These are phyloP conservation scores for zebrafish (Danio rerio) DNA, from an alignment of 2,113 vertebrate genomes.

Conservation along the genomic window GRCz12tu NC_133181.1:37368501-37369000, in stretches of 20 bases:
- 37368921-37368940: conserved; percentile 7
- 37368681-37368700: no score
- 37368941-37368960: conserved; percentile 95
- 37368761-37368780: neutral
- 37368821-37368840: neutral
- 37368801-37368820: neutral
- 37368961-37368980: conserved; percentile 90
- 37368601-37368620: no score
- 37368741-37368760: neutral
- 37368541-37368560: no score
- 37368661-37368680: no score
- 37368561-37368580: no score
- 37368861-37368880: neutral
- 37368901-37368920: no score
- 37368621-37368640: no score
- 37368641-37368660: no score
- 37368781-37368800: neutral
- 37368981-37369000: conserved; percentile 93
- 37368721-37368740: neutral
- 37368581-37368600: no score
- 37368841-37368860: neutral
- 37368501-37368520: no score
- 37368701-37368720: neutral
- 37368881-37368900: neutral
- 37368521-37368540: no score